Conservation (phyloP, 1,140 invertebrate species). For the Rhyacophila brunnea region DNA sequence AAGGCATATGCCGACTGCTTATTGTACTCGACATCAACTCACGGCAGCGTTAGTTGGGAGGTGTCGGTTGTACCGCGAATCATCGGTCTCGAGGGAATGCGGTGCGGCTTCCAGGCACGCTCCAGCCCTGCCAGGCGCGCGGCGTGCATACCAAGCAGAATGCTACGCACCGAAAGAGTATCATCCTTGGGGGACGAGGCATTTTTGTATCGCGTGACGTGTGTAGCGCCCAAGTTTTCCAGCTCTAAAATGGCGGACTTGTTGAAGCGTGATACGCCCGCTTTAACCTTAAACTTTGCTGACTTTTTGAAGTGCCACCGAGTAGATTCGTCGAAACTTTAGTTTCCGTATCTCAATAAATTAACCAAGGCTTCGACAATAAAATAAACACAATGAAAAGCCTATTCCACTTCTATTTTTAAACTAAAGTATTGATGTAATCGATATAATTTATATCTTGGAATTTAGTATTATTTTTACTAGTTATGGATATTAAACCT, state of each 20-base stretch:
- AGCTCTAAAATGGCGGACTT: too few relatives aligned
- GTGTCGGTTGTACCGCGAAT: constrained; percentile 12
- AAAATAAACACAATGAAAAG: too few relatives aligned
- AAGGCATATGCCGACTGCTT: too few relatives aligned
- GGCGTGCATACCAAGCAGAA: constrained; percentile 15
- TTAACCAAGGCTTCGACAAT: not conserved
- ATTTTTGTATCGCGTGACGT: not conserved
- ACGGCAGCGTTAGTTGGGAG: not conserved
- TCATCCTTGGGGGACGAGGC: constrained; percentile 15
- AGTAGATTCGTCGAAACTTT: not conserved
- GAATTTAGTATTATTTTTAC: too few relatives aligned
- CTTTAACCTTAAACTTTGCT: too few relatives aligned
- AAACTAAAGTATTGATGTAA: too few relatives aligned
- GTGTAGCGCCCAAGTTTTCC: not conserved
- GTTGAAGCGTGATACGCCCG: too few relatives aligned
- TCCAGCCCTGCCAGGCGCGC: not conserved
- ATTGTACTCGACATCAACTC: too few relatives aligned
- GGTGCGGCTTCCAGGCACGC: not conserved
- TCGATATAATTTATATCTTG: too few relatives aligned
- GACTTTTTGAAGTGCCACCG: too few relatives aligned
- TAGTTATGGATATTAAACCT: too few relatives aligned
- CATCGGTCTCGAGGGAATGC: constrained; percentile 15
- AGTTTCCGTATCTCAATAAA: not conserved
- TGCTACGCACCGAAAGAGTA: constrained; percentile 17
- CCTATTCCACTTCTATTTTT: too few relatives aligned